These are phyloP conservation scores for Bursaphelenchus okinawaensis DNA, from an alignment of 2,888 invertebrate species.

Conservation along the genomic window DNA sequence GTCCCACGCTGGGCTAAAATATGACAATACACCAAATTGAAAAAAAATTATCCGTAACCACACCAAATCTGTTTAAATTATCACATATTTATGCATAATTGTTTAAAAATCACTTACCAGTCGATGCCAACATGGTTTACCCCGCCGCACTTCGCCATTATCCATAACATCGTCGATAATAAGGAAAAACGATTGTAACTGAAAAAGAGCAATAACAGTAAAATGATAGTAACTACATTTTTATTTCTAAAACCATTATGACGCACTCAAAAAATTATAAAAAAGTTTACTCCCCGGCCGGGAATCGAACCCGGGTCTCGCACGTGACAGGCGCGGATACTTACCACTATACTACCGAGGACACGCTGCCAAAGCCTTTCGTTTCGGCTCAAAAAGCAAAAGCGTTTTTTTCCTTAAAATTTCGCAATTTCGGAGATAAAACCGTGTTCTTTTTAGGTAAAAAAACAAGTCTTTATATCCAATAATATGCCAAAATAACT, in stretches of 20 bases:
- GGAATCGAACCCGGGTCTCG: constrained; percentile 55
- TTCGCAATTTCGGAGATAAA: not conserved
- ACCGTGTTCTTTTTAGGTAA: not conserved
- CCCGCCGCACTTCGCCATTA: constrained; percentile 73
- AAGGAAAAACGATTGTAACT: constrained; percentile 73
- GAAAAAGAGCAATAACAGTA: not conserved
- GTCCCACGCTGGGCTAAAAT: constrained; percentile 55
- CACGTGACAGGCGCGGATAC: constrained; percentile 56
- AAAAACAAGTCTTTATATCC: not conserved
- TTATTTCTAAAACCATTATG: not conserved
- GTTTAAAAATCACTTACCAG: too few species aligned
- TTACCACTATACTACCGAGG: constrained; percentile 54
- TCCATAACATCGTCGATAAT: constrained; percentile 90
- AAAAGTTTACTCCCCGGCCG: constrained; percentile 44
- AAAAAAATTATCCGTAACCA: too few species aligned
- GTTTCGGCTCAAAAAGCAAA: not conserved
- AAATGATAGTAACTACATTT: not conserved
- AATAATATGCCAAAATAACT: not conserved
- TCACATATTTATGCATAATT: too few species aligned
- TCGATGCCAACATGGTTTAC: constrained; percentile 83
- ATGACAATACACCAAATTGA: not conserved
- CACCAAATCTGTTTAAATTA: too few species aligned
- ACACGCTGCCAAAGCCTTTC: constrained; percentile 18
- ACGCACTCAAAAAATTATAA: constrained; percentile 8
- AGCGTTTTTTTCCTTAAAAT: too few species aligned